Percentiles rank a stretch among this genome's conserved stretches.
phyloP scores from a whole-genome alignment of 2,113 vertebrate genomes.

The Myotis lucifugus region DNA sequence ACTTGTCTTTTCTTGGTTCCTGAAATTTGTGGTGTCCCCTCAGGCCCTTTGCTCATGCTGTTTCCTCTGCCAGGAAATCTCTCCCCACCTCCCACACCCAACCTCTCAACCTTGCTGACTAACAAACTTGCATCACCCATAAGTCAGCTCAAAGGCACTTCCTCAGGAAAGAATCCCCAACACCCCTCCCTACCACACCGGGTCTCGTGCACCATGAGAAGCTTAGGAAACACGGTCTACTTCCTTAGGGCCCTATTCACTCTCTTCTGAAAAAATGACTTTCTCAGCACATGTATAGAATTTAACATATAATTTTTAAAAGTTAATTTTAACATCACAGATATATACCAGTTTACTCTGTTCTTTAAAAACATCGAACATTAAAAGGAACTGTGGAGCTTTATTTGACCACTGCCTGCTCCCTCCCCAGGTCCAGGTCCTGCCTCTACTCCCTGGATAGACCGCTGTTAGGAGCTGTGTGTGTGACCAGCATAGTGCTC shows the following conservation, averaged over 20 bases:
- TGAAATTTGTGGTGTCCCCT: background rate
- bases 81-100: background rate
- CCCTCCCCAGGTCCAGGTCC: background rate
- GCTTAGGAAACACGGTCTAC: background rate
- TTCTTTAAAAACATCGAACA: background rate
- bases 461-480: background rate
- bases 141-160: slow-evolving; percentile 45
- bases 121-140: background rate
- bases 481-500: background rate
- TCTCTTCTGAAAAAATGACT: background rate
- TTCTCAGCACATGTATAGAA: background rate
- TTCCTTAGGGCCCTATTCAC: background rate
- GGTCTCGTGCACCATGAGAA: background rate
- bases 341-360: background rate
- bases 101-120: slow-evolving; percentile 7
- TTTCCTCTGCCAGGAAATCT: slow-evolving; percentile 51
- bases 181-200: background rate
- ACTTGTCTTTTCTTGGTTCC: background rate
- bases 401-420: background rate
- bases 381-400: background rate
- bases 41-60: background rate
- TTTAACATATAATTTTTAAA: background rate
- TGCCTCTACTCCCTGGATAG: background rate
- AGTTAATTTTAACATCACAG: background rate
- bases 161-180: slow-evolving; percentile 49